These are phyloP conservation scores for Brachyhypopomus occidentalis DNA, from an alignment of 2,113 vertebrate genomes.

Conservation along the genomic window DNA sequence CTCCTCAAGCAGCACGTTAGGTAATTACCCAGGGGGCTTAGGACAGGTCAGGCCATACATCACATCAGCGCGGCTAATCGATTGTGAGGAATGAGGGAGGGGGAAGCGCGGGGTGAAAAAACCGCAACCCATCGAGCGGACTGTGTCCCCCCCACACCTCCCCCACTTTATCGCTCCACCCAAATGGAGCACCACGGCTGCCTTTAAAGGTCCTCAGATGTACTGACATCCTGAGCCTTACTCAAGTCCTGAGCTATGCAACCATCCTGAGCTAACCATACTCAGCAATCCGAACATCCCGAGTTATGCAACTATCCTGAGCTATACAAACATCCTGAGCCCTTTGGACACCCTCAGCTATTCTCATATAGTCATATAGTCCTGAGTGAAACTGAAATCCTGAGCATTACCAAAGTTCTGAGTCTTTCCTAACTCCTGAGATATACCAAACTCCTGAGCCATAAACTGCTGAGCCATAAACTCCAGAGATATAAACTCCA, in stretches of 20 bases:
- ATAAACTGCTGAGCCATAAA: no score
- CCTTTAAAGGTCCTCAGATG: constrained; percentile 13
- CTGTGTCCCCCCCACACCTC: constrained; percentile 26
- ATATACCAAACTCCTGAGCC: no score
- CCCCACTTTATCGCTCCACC: constrained; percentile 3
- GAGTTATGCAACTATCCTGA: background rate
- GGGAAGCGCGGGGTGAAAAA: constrained; percentile 48
- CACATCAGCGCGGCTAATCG: constrained; percentile 51
- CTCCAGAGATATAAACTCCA: no score
- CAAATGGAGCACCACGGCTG: constrained; percentile 5
- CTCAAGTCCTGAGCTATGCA: no score
- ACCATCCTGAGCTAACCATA: background rate
- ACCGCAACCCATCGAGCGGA: constrained; percentile 21
- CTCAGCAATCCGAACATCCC: background rate
- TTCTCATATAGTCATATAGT: background rate
- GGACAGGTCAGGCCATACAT: constrained; percentile 54
- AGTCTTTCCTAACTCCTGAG: no score
- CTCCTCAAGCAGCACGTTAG: constrained; percentile 51
- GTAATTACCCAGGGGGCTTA: constrained; percentile 58
- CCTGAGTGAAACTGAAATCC: background rate
- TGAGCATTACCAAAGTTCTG: no score
- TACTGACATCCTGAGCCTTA: background rate
- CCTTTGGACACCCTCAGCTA: no score
- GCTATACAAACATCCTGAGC: background rate
- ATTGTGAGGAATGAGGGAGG: constrained; percentile 32